Evolutionary conservation across 1,140 invertebrate genomes (phyloP).

Genomic region (Lamellibrachia luymesi): DNA sequence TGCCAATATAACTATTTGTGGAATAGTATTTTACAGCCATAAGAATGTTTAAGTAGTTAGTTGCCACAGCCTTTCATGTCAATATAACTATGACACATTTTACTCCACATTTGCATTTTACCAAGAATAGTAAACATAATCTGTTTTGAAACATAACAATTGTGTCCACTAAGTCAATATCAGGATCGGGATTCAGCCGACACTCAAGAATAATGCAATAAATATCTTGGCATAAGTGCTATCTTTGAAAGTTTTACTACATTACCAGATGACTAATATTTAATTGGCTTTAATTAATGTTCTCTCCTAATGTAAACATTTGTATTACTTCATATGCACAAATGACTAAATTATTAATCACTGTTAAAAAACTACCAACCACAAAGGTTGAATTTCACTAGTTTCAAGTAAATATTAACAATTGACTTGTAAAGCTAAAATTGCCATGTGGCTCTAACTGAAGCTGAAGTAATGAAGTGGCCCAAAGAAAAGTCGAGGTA

Average conservation of each 20-base stretch:
- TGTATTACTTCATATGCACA: neutral
- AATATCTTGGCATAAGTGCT: neutral
- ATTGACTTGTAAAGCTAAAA: neutral
- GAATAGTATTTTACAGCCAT: neutral
- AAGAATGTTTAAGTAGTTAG: neutral
- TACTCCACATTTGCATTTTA: neutral
- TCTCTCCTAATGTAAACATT: no score
- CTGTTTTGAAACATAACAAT: neutral
- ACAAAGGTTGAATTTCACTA: neutral
- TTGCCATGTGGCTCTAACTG: neutral
- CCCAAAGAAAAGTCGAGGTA: no score
- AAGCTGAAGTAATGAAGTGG: no score
- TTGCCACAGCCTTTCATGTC: neutral
- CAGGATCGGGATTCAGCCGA: neutral
- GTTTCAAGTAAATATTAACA: neutral
- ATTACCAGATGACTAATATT: neutral
- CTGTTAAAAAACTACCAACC: neutral
- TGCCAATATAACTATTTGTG: neutral
- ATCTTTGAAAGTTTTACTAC: neutral
- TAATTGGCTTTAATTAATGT: no score
- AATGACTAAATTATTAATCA: neutral
- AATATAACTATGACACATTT: neutral
- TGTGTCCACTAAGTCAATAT: neutral
- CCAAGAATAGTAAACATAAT: neutral
- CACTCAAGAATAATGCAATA: neutral